Evolutionary conservation across 2,888 invertebrate genomes (phyloP).

Genomic region (Temnothorax ravouxi): DNA sequence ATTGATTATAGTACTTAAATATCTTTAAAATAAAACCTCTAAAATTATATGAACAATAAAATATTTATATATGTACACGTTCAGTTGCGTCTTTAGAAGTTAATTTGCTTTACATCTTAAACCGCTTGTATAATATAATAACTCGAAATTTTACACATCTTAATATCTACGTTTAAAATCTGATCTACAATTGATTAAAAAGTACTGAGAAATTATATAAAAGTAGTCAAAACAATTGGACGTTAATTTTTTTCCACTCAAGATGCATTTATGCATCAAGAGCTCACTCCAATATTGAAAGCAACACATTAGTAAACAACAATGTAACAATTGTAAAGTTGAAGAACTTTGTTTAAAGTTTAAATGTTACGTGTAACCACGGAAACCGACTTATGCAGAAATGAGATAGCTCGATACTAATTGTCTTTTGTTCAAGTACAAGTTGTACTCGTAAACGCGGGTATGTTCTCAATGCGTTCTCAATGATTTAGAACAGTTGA

Average conservation of each 20-base stretch:
- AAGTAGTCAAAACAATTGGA: background rate
- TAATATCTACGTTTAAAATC: background rate
- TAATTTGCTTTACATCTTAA: background rate
- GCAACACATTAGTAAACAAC: background rate
- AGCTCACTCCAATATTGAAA: background rate
- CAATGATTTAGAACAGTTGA: constrained; percentile 1
- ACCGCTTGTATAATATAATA: background rate
- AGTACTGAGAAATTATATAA: background rate
- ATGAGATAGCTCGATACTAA: constrained; percentile 1
- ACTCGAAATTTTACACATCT: background rate
- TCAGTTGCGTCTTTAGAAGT: background rate
- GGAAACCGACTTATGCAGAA: background rate
- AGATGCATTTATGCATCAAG: background rate
- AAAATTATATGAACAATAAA: constrained; percentile 8
- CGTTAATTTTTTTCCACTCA: background rate
- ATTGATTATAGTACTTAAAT: background rate
- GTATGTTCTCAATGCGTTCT: background rate
- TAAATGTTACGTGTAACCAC: background rate
- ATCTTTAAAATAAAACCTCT: background rate
- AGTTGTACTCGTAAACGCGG: background rate
- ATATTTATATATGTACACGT: background rate
- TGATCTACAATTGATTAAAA: background rate
- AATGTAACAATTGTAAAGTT: background rate
- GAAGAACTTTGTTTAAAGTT: constrained; percentile 15
- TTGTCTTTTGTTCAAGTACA: background rate